Conservation (phyloP, 2,113 vertebrate genomes). For the Glareola pratincola region DNA sequence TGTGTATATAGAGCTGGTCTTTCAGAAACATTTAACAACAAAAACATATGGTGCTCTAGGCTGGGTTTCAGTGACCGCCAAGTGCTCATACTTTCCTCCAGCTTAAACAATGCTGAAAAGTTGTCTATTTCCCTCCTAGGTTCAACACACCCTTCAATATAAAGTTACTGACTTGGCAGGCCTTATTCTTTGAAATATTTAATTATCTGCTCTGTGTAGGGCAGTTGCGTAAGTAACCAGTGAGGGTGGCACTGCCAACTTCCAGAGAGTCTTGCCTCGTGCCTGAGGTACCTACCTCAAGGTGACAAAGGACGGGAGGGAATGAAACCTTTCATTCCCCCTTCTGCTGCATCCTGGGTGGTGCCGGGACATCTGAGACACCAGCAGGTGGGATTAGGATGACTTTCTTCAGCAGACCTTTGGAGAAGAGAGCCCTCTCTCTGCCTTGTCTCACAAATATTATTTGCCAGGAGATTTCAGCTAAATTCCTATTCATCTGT, state of each 20-base stretch:
- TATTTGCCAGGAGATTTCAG: neutral
- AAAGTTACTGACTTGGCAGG: neutral
- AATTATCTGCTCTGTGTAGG: neutral
- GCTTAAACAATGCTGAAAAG: neutral
- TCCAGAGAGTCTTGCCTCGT: neutral
- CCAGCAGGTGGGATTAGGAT: rapidly evolving
- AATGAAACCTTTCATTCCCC: neutral
- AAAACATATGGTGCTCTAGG: neutral
- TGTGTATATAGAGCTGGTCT: neutral
- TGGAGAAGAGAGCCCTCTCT: neutral
- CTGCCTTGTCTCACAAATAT: neutral
- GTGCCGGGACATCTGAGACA: neutral
- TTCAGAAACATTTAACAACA: neutral
- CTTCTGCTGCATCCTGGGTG: neutral
- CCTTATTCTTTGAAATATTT: neutral
- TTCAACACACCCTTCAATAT: neutral
- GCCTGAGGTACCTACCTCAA: neutral
- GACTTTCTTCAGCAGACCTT: neutral
- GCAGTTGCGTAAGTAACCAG: neutral
- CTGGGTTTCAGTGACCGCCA: neutral
- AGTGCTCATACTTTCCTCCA: neutral
- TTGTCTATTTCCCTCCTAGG: neutral
- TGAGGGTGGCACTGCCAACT: neutral
- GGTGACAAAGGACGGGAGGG: neutral
- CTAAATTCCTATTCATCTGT: neutral